Conservation (phyloP, 2,888 invertebrate species). For the Pristionchus maxplancki region DNA sequence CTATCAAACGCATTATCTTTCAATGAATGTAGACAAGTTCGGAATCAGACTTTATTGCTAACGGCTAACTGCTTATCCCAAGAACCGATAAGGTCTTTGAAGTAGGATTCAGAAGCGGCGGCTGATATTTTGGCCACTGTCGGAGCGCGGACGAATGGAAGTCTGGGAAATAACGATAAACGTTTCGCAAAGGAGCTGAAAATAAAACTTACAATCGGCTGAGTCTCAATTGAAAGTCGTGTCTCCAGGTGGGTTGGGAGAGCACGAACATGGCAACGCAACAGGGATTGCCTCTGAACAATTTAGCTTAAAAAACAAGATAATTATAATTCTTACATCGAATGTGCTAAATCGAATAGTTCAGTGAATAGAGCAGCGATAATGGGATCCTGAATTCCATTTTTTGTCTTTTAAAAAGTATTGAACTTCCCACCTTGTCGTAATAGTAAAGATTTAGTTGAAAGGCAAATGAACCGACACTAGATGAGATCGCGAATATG, state of each 20-base stretch:
- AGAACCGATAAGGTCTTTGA: neutral
- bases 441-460: neutral
- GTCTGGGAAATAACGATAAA: neutral
- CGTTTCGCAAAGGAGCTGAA: too few relatives aligned
- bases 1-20: too few relatives aligned
- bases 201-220: neutral
- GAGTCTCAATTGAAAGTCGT: neutral
- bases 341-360: neutral
- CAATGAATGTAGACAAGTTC: neutral
- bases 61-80: neutral
- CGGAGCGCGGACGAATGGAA: neutral
- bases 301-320: too few relatives aligned
- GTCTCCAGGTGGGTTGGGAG: neutral
- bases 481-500: neutral
- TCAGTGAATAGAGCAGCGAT: too few relatives aligned
- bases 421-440: neutral
- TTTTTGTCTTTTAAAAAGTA: too few relatives aligned
- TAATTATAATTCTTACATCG: too few relatives aligned
- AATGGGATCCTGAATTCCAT: too few relatives aligned
- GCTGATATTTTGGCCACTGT: neutral
- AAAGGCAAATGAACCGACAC: neutral
- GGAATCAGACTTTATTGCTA: neutral
- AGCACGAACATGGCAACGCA: neutral
- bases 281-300: neutral
- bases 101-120: neutral